Evolutionary conservation across 2,888 invertebrate species (phyloP).

Genomic region (Heliconius hortense): DNA sequence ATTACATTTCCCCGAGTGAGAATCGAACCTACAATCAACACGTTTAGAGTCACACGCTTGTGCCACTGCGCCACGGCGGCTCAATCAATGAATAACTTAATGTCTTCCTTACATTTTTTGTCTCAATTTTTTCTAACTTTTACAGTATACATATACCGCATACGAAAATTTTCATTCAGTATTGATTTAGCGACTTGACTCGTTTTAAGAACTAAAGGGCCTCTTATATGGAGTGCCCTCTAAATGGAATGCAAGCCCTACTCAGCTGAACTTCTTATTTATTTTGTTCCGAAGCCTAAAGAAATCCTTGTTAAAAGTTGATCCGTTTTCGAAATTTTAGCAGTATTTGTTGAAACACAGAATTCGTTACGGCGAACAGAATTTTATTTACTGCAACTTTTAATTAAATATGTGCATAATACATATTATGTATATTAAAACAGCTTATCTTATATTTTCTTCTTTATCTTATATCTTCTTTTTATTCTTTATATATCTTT

Average conservation of each 20-base stretch:
- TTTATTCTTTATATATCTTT: too few species aligned
- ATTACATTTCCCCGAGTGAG: too few species aligned
- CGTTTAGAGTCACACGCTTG: too few species aligned
- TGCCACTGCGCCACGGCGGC: too few species aligned
- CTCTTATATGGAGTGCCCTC: conserved; percentile 15
- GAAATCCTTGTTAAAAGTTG: conserved; percentile 11
- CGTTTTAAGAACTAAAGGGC: conserved; percentile 11
- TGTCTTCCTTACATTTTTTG: too few species aligned
- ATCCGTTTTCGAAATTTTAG: conserved; percentile 5
- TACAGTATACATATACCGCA: background rate
- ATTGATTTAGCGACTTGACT: conserved; percentile 24
- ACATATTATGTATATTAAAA: too few species aligned
- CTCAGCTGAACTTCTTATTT: conserved; percentile 22
- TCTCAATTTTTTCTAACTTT: too few species aligned
- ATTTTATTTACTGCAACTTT: background rate
- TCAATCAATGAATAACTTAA: too few species aligned
- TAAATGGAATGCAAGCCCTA: conserved; percentile 21
- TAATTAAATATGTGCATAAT: too few species aligned
- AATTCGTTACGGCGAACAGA: background rate
- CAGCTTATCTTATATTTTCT: too few species aligned
- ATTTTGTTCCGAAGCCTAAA: conserved; percentile 19
- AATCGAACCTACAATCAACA: too few species aligned
- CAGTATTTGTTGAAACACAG: background rate
- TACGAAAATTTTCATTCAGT: conserved; percentile 1
- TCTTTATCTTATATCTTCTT: too few species aligned